Percentiles rank a stretch among this genome's conserved stretches.
Evolutionary conservation across 2,888 invertebrate genomes (phyloP).

Genomic region (Mimas tiliae): DNA sequence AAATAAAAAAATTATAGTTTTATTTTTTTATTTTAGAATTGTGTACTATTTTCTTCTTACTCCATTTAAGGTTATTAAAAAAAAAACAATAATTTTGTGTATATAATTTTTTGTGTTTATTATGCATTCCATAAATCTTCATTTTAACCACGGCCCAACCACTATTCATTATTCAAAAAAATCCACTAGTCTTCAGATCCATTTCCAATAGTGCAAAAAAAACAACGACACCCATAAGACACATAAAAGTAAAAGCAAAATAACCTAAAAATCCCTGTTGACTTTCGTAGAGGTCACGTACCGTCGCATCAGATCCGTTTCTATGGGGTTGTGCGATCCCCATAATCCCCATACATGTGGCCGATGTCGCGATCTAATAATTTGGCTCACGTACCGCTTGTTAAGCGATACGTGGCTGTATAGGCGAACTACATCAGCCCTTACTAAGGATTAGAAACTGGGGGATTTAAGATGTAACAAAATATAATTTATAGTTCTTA

Average conservation of each 20-base stretch:
- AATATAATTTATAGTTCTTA: no score
- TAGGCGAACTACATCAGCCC: slow-evolving; percentile 18
- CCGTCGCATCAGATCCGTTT: slow-evolving; percentile 16
- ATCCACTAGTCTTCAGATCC: not conserved
- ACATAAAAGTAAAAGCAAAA: slow-evolving; percentile 19
- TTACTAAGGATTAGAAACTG: slow-evolving; percentile 25
- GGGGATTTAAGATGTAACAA: not conserved
- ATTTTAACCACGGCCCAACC: not conserved
- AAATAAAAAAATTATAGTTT: no score
- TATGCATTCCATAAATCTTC: no score
- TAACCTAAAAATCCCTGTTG: not conserved
- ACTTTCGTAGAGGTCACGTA: slow-evolving; percentile 15
- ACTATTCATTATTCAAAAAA: not conserved
- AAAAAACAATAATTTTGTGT: no score
- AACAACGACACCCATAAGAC: not conserved
- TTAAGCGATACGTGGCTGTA: slow-evolving; percentile 45
- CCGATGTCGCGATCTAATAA: slow-evolving; percentile 39
- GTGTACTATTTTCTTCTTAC: no score
- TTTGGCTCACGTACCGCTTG: slow-evolving; percentile 59
- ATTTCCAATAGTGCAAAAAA: not conserved
- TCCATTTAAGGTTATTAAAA: no score
- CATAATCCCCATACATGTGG: slow-evolving; percentile 18
- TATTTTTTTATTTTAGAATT: no score
- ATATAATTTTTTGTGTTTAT: no score
- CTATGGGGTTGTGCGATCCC: slow-evolving; percentile 10